Evolutionary conservation across 53 echinoderm and acorn worm genomes (phyloP).

Genomic region (Crossaster papposus): DNA sequence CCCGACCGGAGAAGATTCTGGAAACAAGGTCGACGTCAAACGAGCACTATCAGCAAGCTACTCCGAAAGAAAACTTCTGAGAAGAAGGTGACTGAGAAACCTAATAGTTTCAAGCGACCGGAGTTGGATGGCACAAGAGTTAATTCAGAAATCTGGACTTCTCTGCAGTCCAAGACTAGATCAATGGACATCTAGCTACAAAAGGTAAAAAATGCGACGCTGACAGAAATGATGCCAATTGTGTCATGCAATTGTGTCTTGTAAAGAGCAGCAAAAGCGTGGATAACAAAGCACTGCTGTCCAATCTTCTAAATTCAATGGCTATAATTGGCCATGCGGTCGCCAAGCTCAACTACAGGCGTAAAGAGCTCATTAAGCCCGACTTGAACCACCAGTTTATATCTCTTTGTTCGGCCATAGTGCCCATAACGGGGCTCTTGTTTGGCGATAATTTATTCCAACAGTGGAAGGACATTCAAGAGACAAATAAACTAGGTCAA

Average conservation of each 20-base stretch:
- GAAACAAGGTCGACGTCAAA: constrained; percentile 10
- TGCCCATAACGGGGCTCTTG: constrained; percentile 39
- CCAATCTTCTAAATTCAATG: constrained; percentile 10
- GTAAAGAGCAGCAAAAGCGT: constrained; percentile 3
- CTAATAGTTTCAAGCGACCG: background rate
- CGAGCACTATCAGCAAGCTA: background rate
- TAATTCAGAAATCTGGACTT: constrained; percentile 16
- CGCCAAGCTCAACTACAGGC: background rate
- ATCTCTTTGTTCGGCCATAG: constrained; percentile 1
- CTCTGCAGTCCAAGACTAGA: constrained; percentile 17
- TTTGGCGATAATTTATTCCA: constrained; percentile 41
- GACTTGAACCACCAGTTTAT: constrained; percentile 17
- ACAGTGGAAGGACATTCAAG: constrained; percentile 8
- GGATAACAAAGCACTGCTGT: background rate
- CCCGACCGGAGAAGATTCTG: background rate
- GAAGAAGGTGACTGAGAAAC: constrained; percentile 10
- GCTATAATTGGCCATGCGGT: constrained; percentile 12
- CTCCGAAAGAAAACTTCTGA: constrained; percentile 14
- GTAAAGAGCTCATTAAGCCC: constrained; percentile 7
- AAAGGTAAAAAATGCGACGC: background rate
- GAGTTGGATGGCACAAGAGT: background rate
- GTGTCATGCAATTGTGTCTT: constrained; percentile 18
- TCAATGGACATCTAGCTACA: constrained; percentile 19
- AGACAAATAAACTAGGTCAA: background rate
- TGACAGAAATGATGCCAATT: constrained; percentile 19